These are phyloP conservation scores for Parochlus steinenii DNA, from an alignment of 2,888 invertebrate species.

Conservation along the genomic window DNA sequence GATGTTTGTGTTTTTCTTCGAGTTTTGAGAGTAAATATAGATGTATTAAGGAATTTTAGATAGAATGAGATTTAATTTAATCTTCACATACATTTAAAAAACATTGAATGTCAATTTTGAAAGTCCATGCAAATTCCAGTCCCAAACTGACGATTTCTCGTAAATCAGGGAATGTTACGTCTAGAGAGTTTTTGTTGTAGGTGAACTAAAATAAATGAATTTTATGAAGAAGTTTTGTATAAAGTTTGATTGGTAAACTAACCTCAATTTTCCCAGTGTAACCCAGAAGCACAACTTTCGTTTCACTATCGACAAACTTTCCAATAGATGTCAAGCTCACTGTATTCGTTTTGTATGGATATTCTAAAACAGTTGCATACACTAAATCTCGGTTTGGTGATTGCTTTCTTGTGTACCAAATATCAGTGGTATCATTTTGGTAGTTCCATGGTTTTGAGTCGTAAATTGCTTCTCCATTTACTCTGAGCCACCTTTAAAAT, in stretches of 20 bases:
- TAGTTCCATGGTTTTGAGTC: conserved; percentile 54
- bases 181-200: conserved; percentile 17
- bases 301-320: conserved; percentile 20
- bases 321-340: conserved; percentile 31
- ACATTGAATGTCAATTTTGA: conserved; percentile 24
- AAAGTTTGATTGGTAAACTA: conserved; percentile 16
- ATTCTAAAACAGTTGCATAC: conserved; percentile 51
- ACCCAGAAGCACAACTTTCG: conserved; percentile 36
- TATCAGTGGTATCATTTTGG: conserved; percentile 62
- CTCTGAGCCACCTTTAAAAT: conserved; percentile 46
- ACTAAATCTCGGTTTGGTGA: conserved; percentile 24
- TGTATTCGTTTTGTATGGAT: conserved; percentile 44
- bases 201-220: conserved; percentile 20
- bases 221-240: conserved; percentile 16
- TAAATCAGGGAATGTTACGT: conserved; percentile 25
- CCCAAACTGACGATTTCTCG: conserved; percentile 24
- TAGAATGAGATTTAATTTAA: too few relatives aligned
- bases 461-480: conserved; percentile 84
- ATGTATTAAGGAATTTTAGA: too few relatives aligned
- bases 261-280: conserved; percentile 23
- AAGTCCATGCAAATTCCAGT: conserved; percentile 26
- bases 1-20: too few relatives aligned
- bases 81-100: too few relatives aligned
- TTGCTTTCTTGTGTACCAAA: conserved; percentile 53
- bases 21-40: too few relatives aligned